A percentile compares a stretch with the other conserved stretches of the same genome.
These are phyloP conservation scores for Scaptomyza flava DNA, from an alignment of 2,888 invertebrate genomes.

Conservation along the genomic window DNA sequence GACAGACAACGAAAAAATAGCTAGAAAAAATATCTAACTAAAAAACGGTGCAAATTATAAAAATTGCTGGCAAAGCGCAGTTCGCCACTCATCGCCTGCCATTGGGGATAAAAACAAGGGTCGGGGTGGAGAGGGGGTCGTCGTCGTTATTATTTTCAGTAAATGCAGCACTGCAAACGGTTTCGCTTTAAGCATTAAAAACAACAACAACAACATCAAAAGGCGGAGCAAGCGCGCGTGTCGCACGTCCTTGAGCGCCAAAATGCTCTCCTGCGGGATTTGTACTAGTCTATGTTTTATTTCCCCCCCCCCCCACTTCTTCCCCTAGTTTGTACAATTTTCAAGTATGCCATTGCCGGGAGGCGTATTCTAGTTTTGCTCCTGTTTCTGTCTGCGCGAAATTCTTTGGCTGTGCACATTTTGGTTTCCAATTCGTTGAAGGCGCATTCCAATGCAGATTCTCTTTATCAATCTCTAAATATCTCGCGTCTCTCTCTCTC, in stretches of 20 bases:
- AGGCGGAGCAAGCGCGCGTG: slow-evolving; percentile 24
- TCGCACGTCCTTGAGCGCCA: slow-evolving; percentile 71
- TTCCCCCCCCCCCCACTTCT: background rate
- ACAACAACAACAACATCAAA: slow-evolving; percentile 5
- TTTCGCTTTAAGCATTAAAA: slow-evolving; percentile 58
- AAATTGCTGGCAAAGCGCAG: slow-evolving; percentile 79
- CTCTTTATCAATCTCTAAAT: slow-evolving; percentile 11
- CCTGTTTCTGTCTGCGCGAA: slow-evolving; percentile 35
- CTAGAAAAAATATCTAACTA: slow-evolving; percentile 33
- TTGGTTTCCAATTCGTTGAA: slow-evolving; percentile 43
- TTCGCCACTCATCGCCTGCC: slow-evolving; percentile 52
- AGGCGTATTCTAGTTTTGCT: slow-evolving; percentile 11
- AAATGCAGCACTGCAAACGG: slow-evolving; percentile 23
- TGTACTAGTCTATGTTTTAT: slow-evolving; percentile 23
- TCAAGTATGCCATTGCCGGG: slow-evolving; percentile 50
- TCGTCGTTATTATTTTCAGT: background rate
- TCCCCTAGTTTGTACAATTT: slow-evolving; percentile 46
- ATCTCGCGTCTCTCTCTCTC: background rate
- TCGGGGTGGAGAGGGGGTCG: slow-evolving; percentile 22
- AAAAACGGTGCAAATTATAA: slow-evolving; percentile 73
- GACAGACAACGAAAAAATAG: slow-evolving; percentile 24
- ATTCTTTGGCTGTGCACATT: slow-evolving; percentile 35
- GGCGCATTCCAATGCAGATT: slow-evolving; percentile 60
- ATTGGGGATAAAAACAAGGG: slow-evolving; percentile 20
- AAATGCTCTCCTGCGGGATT: slow-evolving; percentile 64